Base-by-base conservation (phyloP, 2,888 invertebrate species). In the Megaustenia siamemsis region DNA sequence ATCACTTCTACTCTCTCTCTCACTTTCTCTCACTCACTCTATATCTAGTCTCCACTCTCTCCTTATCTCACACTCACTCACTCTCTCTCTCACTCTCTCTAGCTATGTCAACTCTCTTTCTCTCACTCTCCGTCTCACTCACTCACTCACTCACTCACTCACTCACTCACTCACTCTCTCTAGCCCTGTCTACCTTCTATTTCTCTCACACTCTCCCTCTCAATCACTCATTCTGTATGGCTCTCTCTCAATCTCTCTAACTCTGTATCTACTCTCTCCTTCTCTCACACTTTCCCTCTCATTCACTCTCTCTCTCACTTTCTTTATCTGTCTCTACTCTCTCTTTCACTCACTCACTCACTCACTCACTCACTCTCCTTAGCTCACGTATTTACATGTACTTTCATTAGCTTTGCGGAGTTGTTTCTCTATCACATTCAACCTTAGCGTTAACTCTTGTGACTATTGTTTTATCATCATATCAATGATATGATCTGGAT, bases 11-110 rank as follows among this genome's bases (percentile, higher is more conserved):
- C n/a, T n/a, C n/a, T n/a, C 56, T 38, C 73, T 38, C 73, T 38
- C 53, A 56, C 82, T 38, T 60, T 56, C 82, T 56, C 73, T 73
- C 82, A 38, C 82, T 80, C 45, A 28, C 43, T 45, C 66, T 45
- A 76, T 83, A 63, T 73, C 71, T 68, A 21, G 3, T 68, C n/a
- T 49, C n/a, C 49, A 6, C 80, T 68, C 68, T 43, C 43, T 43
- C 40, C 43, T 63, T 38, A 18, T 43, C 15, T 35, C n/a, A n/a
- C n/a, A n/a, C n/a, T n/a, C n/a, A n/a, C n/a, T 56, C n/a, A 6
- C 49, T 53, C 49, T 49, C 53, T 38, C 60, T 40, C n/a, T 35
- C 45, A 4, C 40, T 35, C n/a, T n/a, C n/a, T n/a, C n/a, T n/a
- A 21, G 5, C 35, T 53, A 35, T 81, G 1, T 18, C 32, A 8